Conservation (phyloP, 2,113 vertebrate genomes). For the Mastomys natalensis region DNA sequence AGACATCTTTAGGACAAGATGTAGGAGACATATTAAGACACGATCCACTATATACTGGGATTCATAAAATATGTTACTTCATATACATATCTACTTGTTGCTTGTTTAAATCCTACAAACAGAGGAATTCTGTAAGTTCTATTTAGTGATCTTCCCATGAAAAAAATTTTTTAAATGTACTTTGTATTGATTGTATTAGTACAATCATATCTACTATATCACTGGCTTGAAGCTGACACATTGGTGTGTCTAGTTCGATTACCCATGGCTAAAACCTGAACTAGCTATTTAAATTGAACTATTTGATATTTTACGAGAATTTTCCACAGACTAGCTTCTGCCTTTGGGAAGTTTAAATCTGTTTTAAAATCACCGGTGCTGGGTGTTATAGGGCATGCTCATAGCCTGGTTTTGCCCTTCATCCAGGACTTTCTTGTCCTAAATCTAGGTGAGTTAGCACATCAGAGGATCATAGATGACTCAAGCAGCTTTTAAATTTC, state of each 20-base stretch:
- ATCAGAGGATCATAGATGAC: not conserved
- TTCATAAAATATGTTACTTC: not conserved
- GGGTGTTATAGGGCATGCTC: not conserved
- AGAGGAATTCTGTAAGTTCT: slow-evolving; percentile 15
- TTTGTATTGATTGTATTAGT: not conserved
- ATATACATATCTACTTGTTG: not conserved
- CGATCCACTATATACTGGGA: not conserved
- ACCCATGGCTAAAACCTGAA: not conserved
- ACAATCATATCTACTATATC: not conserved
- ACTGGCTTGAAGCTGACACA: not conserved
- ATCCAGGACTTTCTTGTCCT: not conserved
- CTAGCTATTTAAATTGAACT: not conserved
- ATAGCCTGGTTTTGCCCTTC: not conserved
- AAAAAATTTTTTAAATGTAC: not conserved
- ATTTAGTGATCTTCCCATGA: not conserved
- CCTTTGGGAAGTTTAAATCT: not conserved
- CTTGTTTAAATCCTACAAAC: not conserved
- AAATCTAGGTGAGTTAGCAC: not conserved
- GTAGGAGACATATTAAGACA: not conserved
- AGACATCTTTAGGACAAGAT: not conserved
- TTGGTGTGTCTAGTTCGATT: not conserved
- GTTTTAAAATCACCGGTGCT: not conserved
- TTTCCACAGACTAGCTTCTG: not conserved
- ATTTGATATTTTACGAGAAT: slow-evolving; percentile 5
- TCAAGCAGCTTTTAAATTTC: not conserved